phyloP scores from a whole-genome alignment of 2,113 vertebrate species.

The Corydoras maculifer region DNA sequence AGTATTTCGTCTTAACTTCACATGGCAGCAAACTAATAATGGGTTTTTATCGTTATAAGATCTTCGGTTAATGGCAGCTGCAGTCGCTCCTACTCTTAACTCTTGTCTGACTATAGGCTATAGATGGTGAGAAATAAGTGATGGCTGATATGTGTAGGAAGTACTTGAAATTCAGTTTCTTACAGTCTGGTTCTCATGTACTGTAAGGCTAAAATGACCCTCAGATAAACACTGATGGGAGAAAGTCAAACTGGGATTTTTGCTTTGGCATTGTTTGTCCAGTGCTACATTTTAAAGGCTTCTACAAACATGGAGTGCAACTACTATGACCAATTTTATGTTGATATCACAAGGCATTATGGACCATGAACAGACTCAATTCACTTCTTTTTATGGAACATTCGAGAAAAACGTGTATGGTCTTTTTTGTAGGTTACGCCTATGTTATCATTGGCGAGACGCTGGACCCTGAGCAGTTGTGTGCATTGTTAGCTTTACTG shows the following conservation, averaged over 20 bases:
- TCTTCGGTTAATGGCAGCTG: too few relatives aligned
- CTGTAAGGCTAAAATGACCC: too few relatives aligned
- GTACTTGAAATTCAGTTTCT: too few relatives aligned
- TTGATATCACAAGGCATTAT: conserved; percentile 33
- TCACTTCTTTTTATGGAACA: conserved; percentile 11
- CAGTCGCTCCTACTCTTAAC: too few relatives aligned
- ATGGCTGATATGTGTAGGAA: too few relatives aligned
- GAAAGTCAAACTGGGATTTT: conserved; percentile 32
- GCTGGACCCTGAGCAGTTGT: conserved; percentile 26
- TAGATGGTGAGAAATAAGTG: too few relatives aligned
- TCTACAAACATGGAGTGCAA: conserved; percentile 29
- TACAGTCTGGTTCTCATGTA: too few relatives aligned
- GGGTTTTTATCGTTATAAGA: too few relatives aligned
- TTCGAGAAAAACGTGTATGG: conserved; percentile 9
- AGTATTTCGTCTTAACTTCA: too few relatives aligned
- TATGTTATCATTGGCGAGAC: conserved; percentile 37
- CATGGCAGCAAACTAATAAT: too few relatives aligned
- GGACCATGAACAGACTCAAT: conserved; percentile 18
- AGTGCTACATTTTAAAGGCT: conserved; percentile 15
- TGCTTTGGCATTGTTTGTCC: conserved; percentile 14
- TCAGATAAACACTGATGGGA: conserved; percentile 32
- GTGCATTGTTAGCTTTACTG: conserved; percentile 21
- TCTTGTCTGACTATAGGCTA: too few relatives aligned
- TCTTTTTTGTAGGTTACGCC: conserved; percentile 34
- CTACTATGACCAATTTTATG: conserved; percentile 28